A percentile compares a stretch with the other conserved stretches of the same genome.
Evolutionary conservation across 2,888 invertebrate species (phyloP).

Genomic region (Sipha maydis): DNA sequence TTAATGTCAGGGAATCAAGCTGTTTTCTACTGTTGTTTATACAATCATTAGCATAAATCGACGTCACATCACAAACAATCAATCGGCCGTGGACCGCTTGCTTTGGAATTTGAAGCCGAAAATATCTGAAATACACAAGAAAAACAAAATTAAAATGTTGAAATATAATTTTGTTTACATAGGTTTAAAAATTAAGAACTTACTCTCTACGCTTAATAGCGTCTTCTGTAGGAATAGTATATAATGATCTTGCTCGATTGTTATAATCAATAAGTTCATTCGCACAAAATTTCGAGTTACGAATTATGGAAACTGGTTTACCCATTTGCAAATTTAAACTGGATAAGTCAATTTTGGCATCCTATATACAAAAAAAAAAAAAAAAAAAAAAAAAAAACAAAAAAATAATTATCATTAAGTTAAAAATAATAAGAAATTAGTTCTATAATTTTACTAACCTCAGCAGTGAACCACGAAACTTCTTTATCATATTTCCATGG

Average conservation of each 20-base stretch:
- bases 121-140: slow-evolving; percentile 34
- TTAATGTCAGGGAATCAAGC: slow-evolving; percentile 17
- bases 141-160: background rate
- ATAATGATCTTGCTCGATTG: slow-evolving; percentile 56
- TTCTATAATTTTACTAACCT: slow-evolving; percentile 11
- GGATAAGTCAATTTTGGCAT: slow-evolving; percentile 31
- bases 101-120: slow-evolving; percentile 53
- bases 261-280: slow-evolving; percentile 41
- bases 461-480: slow-evolving; percentile 31
- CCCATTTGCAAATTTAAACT: slow-evolving; percentile 44
- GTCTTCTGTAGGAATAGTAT: slow-evolving; percentile 50
- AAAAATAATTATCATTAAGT: background rate
- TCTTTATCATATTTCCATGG: slow-evolving; percentile 4
- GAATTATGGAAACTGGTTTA: slow-evolving; percentile 52
- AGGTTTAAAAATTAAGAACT: background rate
- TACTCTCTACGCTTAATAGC: slow-evolving; percentile 47
- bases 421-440: too few relatives aligned
- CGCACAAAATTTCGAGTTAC: slow-evolving; percentile 51
- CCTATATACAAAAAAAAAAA: slow-evolving; percentile 1
- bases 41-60: slow-evolving; percentile 44
- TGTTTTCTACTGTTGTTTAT: slow-evolving; percentile 48
- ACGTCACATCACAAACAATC: slow-evolving; percentile 52
- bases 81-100: slow-evolving; percentile 2
- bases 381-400: background rate
- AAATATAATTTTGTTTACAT: too few relatives aligned